Base-by-base conservation (phyloP, 2,888 invertebrate genomes). In the Dasypolia templi region DNA sequence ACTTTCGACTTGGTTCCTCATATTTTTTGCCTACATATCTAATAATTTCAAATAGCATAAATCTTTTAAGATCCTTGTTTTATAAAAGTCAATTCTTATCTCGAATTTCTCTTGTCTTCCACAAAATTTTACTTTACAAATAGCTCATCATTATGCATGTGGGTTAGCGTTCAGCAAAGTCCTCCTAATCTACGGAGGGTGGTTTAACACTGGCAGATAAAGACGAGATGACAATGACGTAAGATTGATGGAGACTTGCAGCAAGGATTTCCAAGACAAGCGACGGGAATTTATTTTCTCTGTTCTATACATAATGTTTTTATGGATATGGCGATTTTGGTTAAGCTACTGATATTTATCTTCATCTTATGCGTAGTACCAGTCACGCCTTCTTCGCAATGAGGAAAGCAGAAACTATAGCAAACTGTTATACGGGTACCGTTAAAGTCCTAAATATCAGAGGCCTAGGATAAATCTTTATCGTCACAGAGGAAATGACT, bases 241-340 rank as follows among this genome's bases (percentile, higher is more conserved):
- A 90, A 93, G 93, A 93, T 94, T 93, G 92, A 94, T 93, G 92
- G 83, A 85, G 87, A 89, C 83, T 84, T 77, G 75, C 68, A 77
- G 71, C 86, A 78, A 75, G 85, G 87, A 72, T 84, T 83, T 82
- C 80, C 82, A 81, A 79, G 79, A 88, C 87, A 88, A 89, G 89
- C 90, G 87, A 85, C 68, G 42, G 17, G 51, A 87, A 90, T 91
- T 89, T 91, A 92, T 74, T 91, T 51, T 72, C 49, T 65, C 49
- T 65, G 29, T 69, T 70, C 66, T 59, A 32, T 17, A 17, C 56
- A 32, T n/a, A 5, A 6, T 39, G 49, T 51, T 79, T 22, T 66
- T 68, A 35, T 22, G 39, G 58, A 44, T 59, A 49, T 42, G 39
- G 26, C n/a, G 9, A 69, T 75, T 42, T 32, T 17, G 22, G 14